Conservation (phyloP, 1,140 invertebrate species). For the Meloidogyne hapla region DNA sequence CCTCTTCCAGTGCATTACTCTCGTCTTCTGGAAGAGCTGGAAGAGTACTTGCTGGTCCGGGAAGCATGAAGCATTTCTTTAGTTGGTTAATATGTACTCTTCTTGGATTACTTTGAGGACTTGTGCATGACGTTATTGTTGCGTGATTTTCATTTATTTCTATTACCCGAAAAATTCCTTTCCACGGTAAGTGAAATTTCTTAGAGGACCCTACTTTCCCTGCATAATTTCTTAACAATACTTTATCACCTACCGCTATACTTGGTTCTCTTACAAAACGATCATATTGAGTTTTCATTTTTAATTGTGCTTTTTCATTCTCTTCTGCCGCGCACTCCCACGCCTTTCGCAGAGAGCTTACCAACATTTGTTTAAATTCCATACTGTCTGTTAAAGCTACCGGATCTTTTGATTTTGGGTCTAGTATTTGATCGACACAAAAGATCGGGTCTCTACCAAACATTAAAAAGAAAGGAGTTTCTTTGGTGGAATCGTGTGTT, state of each 20-base stretch:
- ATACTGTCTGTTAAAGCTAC: neutral
- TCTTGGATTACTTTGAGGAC: neutral
- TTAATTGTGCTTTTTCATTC: neutral
- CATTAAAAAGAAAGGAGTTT: neutral
- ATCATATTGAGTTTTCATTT: slow-evolving; percentile 7
- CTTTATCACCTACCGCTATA: neutral
- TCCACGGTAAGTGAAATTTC: neutral
- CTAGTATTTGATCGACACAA: neutral
- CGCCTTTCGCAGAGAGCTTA: neutral
- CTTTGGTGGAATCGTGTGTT: neutral
- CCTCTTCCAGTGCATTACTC: neutral
- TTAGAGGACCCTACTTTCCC: neutral
- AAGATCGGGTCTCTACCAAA: slow-evolving; percentile 2
- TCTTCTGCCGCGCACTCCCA: neutral
- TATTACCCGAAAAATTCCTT: neutral
- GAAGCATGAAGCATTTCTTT: neutral
- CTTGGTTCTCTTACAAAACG: neutral
- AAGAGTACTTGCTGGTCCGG: neutral
- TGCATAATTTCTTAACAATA: neutral
- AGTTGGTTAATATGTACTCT: slow-evolving; percentile 5
- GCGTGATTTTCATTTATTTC: neutral
- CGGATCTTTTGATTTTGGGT: neutral
- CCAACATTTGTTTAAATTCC: slow-evolving; percentile 5
- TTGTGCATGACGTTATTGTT: neutral
- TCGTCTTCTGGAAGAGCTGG: neutral